Percentiles rank a stretch among this genome's conserved stretches.
Conservation (phyloP, 2,113 vertebrate species). For the Tangachromis dhanisi region DNA sequence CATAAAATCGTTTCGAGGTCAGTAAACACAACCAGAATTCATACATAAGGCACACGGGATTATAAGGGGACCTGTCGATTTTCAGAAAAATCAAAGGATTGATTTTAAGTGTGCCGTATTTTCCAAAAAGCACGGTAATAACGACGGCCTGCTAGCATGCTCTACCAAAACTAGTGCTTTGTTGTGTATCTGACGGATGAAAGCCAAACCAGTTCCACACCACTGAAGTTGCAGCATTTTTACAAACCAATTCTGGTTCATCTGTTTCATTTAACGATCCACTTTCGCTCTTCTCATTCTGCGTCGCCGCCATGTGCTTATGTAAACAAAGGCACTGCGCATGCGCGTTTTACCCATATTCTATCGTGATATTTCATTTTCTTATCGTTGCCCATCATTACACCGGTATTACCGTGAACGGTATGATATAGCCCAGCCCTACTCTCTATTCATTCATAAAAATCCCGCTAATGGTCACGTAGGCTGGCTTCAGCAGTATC, state of each 20-base stretch:
- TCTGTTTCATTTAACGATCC: rapidly evolving
- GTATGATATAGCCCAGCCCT: not conserved
- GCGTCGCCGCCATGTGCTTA: rapidly evolving
- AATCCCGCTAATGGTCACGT: not conserved
- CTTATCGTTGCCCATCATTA: not conserved
- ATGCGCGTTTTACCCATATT: not conserved
- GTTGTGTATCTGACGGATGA: not conserved
- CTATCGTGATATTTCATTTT: not conserved
- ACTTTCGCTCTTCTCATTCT: not conserved
- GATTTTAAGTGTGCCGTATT: no score
- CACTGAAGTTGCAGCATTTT: not conserved
- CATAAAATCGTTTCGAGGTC: no score
- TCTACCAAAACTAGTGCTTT: no score
- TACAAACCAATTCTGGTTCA: not conserved
- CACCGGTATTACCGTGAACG: not conserved
- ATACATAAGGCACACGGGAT: rapidly evolving
- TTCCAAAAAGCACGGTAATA: no score
- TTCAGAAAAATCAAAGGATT: no score
- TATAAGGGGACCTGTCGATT: no score
- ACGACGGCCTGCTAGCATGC: no score
- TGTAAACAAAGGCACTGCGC: not conserved
- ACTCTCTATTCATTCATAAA: not conserved
- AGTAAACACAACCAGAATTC: no score
- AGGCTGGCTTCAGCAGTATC: not conserved
- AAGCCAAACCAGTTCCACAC: not conserved